A percentile compares a stretch with the other conserved stretches of the same genome.
Evolutionary conservation across 2,113 vertebrate genomes (phyloP).

Genomic region (Leptosomus discolor): DNA sequence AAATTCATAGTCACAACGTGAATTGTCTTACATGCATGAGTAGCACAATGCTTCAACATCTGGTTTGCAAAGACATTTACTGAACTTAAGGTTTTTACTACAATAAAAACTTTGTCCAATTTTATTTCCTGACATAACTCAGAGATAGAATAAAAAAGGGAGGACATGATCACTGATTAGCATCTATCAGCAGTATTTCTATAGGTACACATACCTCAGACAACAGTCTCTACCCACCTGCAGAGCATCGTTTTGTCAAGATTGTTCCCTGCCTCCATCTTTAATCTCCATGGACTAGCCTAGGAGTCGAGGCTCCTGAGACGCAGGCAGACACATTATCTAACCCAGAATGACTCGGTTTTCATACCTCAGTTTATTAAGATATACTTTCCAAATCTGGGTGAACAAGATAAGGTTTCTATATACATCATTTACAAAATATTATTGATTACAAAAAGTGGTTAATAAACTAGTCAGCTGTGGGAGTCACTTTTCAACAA

Average conservation of each 20-base stretch:
- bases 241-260: neutral
- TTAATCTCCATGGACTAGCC: neutral
- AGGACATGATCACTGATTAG: neutral
- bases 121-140: neutral
- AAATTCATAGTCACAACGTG: no score
- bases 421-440: neutral
- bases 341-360: neutral
- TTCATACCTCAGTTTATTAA: neutral
- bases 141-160: neutral
- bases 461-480: neutral
- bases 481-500: neutral
- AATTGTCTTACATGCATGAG: no score
- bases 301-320: neutral
- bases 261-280: neutral
- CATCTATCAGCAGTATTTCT: neutral
- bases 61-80: no score
- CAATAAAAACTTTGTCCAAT: no score
- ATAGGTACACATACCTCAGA: neutral
- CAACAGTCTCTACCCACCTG: neutral
- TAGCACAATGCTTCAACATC: no score
- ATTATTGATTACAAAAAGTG: neutral
- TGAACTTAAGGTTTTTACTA: no score
- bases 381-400: neutral
- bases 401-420: neutral
- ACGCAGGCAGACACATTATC: neutral